Base-by-base conservation (phyloP, 2,113 vertebrate genomes). In the Bubo blakistoni region DNA sequence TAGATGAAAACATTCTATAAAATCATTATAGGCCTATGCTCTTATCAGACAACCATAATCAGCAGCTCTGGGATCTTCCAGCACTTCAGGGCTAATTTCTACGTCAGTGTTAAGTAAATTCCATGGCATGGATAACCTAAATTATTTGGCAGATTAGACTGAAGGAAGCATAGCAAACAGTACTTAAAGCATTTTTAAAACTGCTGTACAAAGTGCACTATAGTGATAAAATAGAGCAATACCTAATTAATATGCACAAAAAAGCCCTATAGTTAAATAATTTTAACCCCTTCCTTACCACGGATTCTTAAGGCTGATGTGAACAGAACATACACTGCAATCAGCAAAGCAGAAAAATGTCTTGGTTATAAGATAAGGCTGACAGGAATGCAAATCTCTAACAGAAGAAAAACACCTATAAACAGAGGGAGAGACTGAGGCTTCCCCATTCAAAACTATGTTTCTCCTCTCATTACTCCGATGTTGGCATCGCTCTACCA, bases 141-240 rank as follows among this genome's bases (percentile, higher is more conserved):
- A 94, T 95, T 66, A 87, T 80, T 74, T 92, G 88, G 93, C 86
- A 92, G 88, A 92, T 97, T 84, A 95, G 71, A 62, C 26, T 49
- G 71, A 73, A 74, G 80, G 61, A 93, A 95, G 92, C 89, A 96
- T 72, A 72, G 70, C 94, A 92, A 97, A 95, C 54, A 25, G 82
- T 79, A 96, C 86, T 94, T 66, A 84, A 80, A 94, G 83, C 29
- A 0, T 59, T 81, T 95, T 79, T 19, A 57, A 86, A 90, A 84
- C 65, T 18, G 69, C 86, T 70, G 49, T 34, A 82, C 83, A 62
- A 91, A 97, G 86, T 90, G 94, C 76, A 88, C 55, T 17, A 13
- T 15, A 20, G 81, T 2, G 46, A 93, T 90, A 95, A 95, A 96
- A 78, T 1, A 89, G 63, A 92, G 77, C 85, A 84, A 25, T 34